Base-by-base conservation (phyloP, 1,140 invertebrate species). In the Cydia strobilella region DNA sequence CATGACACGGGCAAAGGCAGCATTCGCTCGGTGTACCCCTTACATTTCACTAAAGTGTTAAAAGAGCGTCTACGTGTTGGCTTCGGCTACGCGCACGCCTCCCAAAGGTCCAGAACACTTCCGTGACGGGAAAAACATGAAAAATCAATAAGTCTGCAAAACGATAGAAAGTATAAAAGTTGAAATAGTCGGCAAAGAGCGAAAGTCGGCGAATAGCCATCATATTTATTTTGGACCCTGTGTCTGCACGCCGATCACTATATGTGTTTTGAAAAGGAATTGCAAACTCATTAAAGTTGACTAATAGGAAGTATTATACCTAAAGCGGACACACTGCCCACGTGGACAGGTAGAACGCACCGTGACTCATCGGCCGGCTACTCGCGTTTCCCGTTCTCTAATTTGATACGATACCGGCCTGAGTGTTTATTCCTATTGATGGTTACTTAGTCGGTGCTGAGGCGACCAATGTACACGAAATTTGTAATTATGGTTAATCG, bases 321-420 rank as follows among this genome's bases (percentile, higher is more conserved):
- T 77, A 65, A 48, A 63, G 75, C 80, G 51, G 59, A 75, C 78
- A 71, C 72, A 48, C 74, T 42, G 35, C 48, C 74, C 77, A 77
- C 79, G 77, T 79, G 79, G 75, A 75, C 74, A 82, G 79, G 75
- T 76, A 76, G 27, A 69, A 39, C 65, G 65, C 27, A 77, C 54
- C 76, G 76, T 82, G 81, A 82, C 77, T 82, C 81, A 82, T 74
- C 66, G 76, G 71, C 66, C 69, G 71, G 65, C 74, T 69, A 77
- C 54, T n/a, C 62, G 72, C 76, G 31, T 69, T 69, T 76, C 20
- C 65, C 75, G 39, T 75, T 78, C 74, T 74, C 72, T 65, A 72
- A 48, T 39, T 72, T 69, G 65, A 39, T 35, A 69, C 65, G 35
- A 35, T 69, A 69, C 65, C 27, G 9, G 54, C 20, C 20, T 10